Conservation (phyloP, 2,888 invertebrate genomes). For the Lapara coniferarum region DNA sequence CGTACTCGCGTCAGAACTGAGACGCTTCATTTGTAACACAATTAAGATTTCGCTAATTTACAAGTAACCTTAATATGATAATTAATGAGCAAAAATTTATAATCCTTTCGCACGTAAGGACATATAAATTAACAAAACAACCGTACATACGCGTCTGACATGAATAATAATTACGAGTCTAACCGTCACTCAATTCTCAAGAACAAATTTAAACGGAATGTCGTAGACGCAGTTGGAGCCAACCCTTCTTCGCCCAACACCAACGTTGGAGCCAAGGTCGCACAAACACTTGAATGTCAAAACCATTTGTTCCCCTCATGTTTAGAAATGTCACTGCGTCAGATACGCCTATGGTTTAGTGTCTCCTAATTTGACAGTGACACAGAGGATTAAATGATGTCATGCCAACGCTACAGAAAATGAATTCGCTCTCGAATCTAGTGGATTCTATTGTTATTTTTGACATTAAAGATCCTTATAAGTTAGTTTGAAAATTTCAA, state of each 20-base stretch:
- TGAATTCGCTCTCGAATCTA: constrained; percentile 62
- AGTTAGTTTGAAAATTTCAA: constrained; percentile 31
- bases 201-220: constrained; percentile 50
- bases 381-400: constrained; percentile 78
- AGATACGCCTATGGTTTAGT: constrained; percentile 78
- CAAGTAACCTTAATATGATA: constrained; percentile 10
- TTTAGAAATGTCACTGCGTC: constrained; percentile 79
- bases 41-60: constrained; percentile 21
- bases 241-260: constrained; percentile 61
- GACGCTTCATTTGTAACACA: constrained; percentile 20
- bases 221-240: constrained; percentile 60
- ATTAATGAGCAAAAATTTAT: constrained; percentile 21
- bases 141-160: constrained; percentile 29
- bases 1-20: constrained; percentile 12
- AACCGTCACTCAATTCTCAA: constrained; percentile 56
- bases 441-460: constrained; percentile 53
- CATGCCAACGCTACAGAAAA: constrained; percentile 65
- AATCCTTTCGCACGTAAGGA: constrained; percentile 22
- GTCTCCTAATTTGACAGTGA: constrained; percentile 79
- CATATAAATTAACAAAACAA: constrained; percentile 25
- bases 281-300: constrained; percentile 76
- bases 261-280: constrained; percentile 69
- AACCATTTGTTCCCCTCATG: constrained; percentile 77
- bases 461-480: constrained; percentile 43
- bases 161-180: constrained; percentile 49